Base-by-base conservation (phyloP, 2,113 vertebrate genomes). In the Callaeas wilsoni region DNA sequence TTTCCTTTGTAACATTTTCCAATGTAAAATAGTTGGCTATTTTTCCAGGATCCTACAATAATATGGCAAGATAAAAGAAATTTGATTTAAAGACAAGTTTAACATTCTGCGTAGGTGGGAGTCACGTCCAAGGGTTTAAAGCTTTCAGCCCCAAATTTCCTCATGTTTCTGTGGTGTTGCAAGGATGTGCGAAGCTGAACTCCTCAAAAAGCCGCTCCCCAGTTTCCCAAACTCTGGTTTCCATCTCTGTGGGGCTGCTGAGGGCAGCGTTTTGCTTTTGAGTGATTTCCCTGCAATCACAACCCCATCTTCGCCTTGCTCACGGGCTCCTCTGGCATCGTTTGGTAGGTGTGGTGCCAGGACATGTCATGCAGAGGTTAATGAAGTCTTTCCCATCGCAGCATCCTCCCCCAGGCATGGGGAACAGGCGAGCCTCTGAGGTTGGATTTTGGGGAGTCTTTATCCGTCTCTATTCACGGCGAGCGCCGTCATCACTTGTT, bases 311-410 rank as follows among this genome's bases (percentile, higher is more conserved):
- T 80, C 1, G 0, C 52, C 52, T 37, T 57, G 64, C 83, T 41
- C 10, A 37, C 0, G 5, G 25, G 30, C 42, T 96, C 49, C 70
- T 15, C 7, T 15, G 25, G 56, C 7, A 6, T 12, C 1, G 0
- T 25, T 55, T 6, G 68, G 53, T 15, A 21, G 68, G 10, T 11
- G 42, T 4, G 87, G 49, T 49, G 52, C 59, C 57, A 60, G 17
- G 5, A 27, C 82, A 7, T 13, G 49, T 60, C 13, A 3, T 8
- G 2, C 35, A 6, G 16, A 42, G 52, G 32, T 70, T 62, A 25
- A 46, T 25, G 50, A 21, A 46, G 9, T 27, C 60, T 55, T 42
- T 18, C 16, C n/a, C 9, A 0, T 39, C 5, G 0, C 69, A 75
- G 52, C 56, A 33, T 87, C 85, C 23, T 82, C 52, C 42, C 32